Evolutionary conservation across 1,140 invertebrate genomes (phyloP).

Genomic region (Bradynema listronoti): DNA sequence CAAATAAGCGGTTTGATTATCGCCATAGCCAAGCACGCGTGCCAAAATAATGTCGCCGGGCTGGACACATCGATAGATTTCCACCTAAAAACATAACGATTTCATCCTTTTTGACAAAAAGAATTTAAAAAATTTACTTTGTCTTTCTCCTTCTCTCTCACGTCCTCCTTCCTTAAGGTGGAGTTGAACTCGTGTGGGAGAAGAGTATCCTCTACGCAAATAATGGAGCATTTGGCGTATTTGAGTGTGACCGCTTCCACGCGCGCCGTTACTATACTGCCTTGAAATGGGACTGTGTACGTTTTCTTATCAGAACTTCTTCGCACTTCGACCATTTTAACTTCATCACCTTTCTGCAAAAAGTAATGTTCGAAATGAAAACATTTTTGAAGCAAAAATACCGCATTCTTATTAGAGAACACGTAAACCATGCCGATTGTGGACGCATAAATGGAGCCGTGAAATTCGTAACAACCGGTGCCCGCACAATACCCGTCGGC

Average conservation of each 20-base stretch:
- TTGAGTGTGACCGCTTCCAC: constrained; percentile 28
- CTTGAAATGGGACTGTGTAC: constrained; percentile 29
- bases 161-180: constrained; percentile 41
- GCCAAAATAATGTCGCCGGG: constrained; percentile 47
- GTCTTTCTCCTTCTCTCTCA: constrained; percentile 42
- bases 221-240: constrained; percentile 44
- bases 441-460: constrained; percentile 28
- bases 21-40: constrained; percentile 43
- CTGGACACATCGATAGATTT: constrained; percentile 37
- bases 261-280: constrained; percentile 14
- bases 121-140: constrained; percentile 22
- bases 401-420: constrained; percentile 17
- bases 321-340: constrained; percentile 37
- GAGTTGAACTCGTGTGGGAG: constrained; percentile 40
- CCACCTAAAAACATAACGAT: constrained; percentile 30
- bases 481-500: constrained; percentile 37
- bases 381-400: constrained; percentile 2
- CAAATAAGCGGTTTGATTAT: constrained; percentile 41
- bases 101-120: neutral
- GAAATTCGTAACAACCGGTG: constrained; percentile 41
- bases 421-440: constrained; percentile 36
- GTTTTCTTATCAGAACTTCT: constrained; percentile 36
- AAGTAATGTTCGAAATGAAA: neutral
- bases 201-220: constrained; percentile 43
- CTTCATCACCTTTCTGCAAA: constrained; percentile 24